A percentile compares a stretch with the other conserved stretches of the same genome.
phyloP scores from a whole-genome alignment of 2,797 vertebrate species.

The Lithobates sylvaticus region DNA sequence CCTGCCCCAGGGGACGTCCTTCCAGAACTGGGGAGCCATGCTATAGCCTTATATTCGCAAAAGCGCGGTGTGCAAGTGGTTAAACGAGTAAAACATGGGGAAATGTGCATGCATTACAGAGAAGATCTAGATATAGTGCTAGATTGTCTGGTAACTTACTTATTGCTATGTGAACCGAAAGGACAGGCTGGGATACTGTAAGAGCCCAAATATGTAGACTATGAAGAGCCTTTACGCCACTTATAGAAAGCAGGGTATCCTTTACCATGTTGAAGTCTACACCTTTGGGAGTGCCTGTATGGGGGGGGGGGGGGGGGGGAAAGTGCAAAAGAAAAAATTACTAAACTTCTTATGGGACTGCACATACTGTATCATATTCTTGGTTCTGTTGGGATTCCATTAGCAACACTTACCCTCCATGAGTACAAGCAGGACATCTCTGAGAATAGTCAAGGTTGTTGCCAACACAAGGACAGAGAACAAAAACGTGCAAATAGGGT shows the following conservation, averaged over 20 bases:
- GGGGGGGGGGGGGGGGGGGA: no score
- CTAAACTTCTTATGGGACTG: not conserved
- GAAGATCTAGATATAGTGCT: not conserved
- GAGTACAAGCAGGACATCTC: slow-evolving; percentile 77
- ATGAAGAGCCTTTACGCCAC: slow-evolving; percentile 78
- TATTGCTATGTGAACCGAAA: slow-evolving; percentile 80
- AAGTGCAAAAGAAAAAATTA: not conserved
- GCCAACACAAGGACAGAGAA: slow-evolving; percentile 79
- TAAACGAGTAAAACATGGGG: no score
- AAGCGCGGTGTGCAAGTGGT: no score
- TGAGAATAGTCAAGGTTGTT: slow-evolving; percentile 79
- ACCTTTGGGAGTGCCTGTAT: slow-evolving; percentile 77
- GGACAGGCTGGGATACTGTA: slow-evolving; percentile 75
- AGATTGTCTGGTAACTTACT: slow-evolving; percentile 68
- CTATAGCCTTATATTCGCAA: no score
- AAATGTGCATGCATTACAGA: no score
- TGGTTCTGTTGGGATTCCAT: not conserved
- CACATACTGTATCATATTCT: not conserved
- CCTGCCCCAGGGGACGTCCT: no score
- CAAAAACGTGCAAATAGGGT: slow-evolving; percentile 82
- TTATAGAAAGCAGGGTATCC: slow-evolving; percentile 74
- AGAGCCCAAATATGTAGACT: slow-evolving; percentile 83
- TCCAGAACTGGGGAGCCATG: no score
- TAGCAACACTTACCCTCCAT: slow-evolving; percentile 77
- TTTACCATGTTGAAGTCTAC: slow-evolving; percentile 77